Evolutionary conservation across 2,888 invertebrate genomes (phyloP), one percentile per base, ranked within the genome.

Genomic region (Dryadula phaetusa): DNA sequence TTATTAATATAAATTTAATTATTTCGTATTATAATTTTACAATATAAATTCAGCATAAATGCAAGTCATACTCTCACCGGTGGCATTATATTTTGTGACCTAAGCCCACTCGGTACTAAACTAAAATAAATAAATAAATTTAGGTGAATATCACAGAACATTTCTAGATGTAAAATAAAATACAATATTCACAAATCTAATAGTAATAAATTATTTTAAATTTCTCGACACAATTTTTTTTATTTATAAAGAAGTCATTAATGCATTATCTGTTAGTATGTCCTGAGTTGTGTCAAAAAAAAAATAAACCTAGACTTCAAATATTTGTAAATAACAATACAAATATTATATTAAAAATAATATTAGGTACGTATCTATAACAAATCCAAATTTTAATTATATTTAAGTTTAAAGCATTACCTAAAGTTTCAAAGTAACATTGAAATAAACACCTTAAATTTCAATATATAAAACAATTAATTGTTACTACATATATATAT

Each of bases 141-240:
- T 56, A 56, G 22, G n/a, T 56, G 56, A n/a, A 40, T 56, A 56
- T 56, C 56, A 56, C 56, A 56, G 56, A 54, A 56, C n/a, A 56
- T 25, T 40, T 10, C n/a, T 56, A 40, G 40, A 40, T 52, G 16
- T 22, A 10, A 56, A 56, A 22, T 40, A 40, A 22, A 22, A 56
- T 34, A 34, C 12, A 34, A 8, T 40, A 56, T 40, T 10, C 10
- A 40, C n/a, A 52, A 16, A 56, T 40, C 5, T 22, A 5, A 37
- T 25, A 8, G 12, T 42, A 28, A 42, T 20, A 46, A 20, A 32
- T 25, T 28, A 52, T 16, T 16, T 49, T 2, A 8, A 28, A 25
- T 25, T 49, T n/a, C n/a, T 28, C n/a, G 49, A 25, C 25, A 16
- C 46, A 46, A 20, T n/a, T n/a, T n/a, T n/a, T n/a, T n/a, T n/a